Percentiles rank a stretch among this genome's conserved stretches.
Evolutionary conservation across 2,113 vertebrate species (phyloP).

Genomic region (Dipodomys merriami): DNA sequence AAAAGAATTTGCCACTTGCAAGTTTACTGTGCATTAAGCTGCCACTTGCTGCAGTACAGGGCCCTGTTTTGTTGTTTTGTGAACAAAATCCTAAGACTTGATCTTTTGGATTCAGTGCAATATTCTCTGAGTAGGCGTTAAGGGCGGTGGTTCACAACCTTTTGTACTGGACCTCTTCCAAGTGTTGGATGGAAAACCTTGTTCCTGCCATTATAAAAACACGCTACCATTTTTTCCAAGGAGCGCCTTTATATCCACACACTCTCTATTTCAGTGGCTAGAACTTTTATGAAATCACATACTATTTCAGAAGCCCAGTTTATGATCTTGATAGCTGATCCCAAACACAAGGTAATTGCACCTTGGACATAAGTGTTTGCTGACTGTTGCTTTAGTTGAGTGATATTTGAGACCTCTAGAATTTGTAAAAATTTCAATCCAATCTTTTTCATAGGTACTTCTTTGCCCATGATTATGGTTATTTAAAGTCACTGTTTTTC

Average conservation of each 20-base stretch:
- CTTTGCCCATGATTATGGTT: not conserved
- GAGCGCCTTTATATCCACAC: not conserved
- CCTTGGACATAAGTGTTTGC: not conserved
- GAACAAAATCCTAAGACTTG: not conserved
- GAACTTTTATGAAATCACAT: not conserved
- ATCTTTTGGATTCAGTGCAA: not conserved
- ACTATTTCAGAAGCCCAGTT: not conserved
- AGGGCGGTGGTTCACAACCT: not conserved
- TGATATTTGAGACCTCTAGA: not conserved
- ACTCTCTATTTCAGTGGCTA: not conserved
- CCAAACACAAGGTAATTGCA: not conserved
- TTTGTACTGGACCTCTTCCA: not conserved
- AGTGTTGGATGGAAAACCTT: not conserved
- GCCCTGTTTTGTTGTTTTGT: not conserved
- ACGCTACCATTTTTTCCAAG: slow-evolving; percentile 13
- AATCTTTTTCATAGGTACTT: not conserved
- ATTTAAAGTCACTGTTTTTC: not conserved
- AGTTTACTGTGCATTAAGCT: not conserved
- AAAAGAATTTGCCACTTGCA: not conserved
- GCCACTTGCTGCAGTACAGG: not conserved
- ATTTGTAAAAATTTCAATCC: not conserved
- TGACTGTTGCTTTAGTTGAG: not conserved
- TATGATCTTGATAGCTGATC: not conserved
- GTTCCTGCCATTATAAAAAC: not conserved
- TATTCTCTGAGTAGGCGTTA: not conserved